A percentile compares a stretch with the other conserved stretches of the same genome.
These are phyloP conservation scores for Exocentrus adspersus DNA, from an alignment of 2,888 invertebrate species.

Conservation along the genomic window DNA sequence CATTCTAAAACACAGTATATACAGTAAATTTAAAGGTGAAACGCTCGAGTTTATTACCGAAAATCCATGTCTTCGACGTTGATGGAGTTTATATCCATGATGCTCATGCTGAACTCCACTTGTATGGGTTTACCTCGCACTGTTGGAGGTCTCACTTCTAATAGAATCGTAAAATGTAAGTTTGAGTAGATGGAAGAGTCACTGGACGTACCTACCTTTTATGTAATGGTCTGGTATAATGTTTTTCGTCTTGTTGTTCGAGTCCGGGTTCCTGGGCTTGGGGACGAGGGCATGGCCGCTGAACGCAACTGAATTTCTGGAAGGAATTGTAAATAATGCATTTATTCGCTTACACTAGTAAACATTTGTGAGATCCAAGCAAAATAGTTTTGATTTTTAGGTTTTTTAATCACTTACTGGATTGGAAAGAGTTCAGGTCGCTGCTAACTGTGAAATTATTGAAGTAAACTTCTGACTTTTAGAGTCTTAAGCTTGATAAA, in stretches of 20 bases:
- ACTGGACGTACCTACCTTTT: conserved; percentile 46
- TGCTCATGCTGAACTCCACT: conserved; percentile 83
- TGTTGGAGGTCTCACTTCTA: conserved; percentile 83
- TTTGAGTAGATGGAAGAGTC: no score
- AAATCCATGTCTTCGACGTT: conserved; percentile 92
- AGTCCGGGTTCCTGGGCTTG: conserved; percentile 48
- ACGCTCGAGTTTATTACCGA: conserved; percentile 66
- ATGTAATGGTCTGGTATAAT: conserved; percentile 53
- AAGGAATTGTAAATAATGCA: not conserved
- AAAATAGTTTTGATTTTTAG: not conserved
- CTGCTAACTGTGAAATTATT: no score
- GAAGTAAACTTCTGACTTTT: no score
- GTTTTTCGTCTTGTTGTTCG: conserved; percentile 49
- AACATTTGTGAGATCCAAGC: no score
- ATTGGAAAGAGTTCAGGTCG: no score
- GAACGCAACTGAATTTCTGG: conserved; percentile 5
- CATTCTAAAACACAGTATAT: conserved; percentile 67
- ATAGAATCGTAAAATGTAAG: no score
- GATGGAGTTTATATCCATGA: conserved; percentile 87
- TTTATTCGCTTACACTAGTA: no score
- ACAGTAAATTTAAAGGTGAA: not conserved
- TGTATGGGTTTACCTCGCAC: conserved; percentile 76
- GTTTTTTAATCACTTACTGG: no score
- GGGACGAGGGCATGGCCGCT: conserved; percentile 40
- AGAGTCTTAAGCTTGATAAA: no score